These are phyloP conservation scores for Aricia artaxerxes DNA, from an alignment of 2,888 invertebrate genomes.

Conservation along the genomic window DNA sequence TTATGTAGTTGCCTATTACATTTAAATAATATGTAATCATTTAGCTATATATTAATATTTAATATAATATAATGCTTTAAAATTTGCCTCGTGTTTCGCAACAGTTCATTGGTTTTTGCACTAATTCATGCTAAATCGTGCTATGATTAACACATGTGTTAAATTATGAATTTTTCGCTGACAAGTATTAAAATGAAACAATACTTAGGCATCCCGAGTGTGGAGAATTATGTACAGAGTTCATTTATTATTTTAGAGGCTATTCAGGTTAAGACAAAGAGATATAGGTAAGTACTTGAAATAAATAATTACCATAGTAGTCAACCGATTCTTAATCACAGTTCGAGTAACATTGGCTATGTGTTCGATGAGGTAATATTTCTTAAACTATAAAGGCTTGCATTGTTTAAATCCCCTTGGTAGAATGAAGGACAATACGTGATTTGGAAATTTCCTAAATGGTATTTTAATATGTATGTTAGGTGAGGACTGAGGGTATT, in stretches of 20 bases:
- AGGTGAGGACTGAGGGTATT: too few relatives aligned
- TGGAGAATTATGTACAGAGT: constrained; percentile 13
- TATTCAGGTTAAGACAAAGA: constrained; percentile 39
- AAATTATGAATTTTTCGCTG: neutral
- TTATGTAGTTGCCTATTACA: too few relatives aligned
- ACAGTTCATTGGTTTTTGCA: neutral
- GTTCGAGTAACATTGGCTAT: too few relatives aligned
- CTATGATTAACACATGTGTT: neutral
- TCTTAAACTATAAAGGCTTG: too few relatives aligned
- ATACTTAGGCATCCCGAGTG: constrained; percentile 45
- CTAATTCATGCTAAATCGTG: neutral
- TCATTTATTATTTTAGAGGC: constrained; percentile 32
- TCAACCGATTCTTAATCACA: neutral
- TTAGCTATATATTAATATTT: too few relatives aligned
- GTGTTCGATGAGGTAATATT: too few relatives aligned
- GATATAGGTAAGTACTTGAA: constrained; percentile 24
- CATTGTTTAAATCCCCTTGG: too few relatives aligned
- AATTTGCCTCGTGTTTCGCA: neutral
- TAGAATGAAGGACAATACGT: too few relatives aligned
- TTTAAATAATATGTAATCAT: too few relatives aligned
- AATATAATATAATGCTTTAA: neutral
- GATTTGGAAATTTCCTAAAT: too few relatives aligned
- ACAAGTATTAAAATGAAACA: constrained; percentile 35
- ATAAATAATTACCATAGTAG: constrained; percentile 30
- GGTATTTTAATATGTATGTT: too few relatives aligned